Evolutionary conservation across 2,113 vertebrate species (phyloP).

Genomic region (Pantherophis guttatus): DNA sequence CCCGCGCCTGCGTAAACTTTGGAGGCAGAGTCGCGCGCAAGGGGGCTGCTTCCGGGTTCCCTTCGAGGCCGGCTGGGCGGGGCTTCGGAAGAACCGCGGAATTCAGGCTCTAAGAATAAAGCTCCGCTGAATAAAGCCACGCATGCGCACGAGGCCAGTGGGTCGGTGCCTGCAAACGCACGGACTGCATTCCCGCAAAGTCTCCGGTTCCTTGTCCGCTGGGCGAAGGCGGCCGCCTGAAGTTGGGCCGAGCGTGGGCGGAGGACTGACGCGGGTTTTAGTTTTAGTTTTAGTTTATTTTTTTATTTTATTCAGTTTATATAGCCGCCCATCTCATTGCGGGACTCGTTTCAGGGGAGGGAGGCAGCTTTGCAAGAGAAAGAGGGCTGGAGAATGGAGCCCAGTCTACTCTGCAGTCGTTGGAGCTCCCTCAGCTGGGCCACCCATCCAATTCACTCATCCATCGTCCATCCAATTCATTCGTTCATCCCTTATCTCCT

Average conservation of each 20-base stretch:
- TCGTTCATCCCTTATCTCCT: no score
- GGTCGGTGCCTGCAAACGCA: neutral
- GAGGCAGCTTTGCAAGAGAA: neutral
- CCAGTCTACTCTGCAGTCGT: neutral
- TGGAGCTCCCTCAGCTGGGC: neutral
- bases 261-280: neutral
- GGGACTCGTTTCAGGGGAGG: neutral
- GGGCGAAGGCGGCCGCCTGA: neutral
- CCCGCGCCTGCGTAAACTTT: neutral
- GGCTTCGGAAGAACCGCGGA: neutral
- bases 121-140: neutral
- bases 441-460: no score
- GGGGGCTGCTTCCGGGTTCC: neutral
- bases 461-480: no score
- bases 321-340: neutral
- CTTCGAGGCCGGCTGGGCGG: neutral
- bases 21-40: neutral
- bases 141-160: neutral
- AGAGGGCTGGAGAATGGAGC: neutral
- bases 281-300: no score
- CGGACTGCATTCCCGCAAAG: neutral
- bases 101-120: neutral
- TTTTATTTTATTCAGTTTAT: neutral
- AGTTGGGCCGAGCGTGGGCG: neutral
- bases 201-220: neutral